Conservation (phyloP, 2,797 vertebrate genomes). For the Microctenopoma lineatum region DNA sequence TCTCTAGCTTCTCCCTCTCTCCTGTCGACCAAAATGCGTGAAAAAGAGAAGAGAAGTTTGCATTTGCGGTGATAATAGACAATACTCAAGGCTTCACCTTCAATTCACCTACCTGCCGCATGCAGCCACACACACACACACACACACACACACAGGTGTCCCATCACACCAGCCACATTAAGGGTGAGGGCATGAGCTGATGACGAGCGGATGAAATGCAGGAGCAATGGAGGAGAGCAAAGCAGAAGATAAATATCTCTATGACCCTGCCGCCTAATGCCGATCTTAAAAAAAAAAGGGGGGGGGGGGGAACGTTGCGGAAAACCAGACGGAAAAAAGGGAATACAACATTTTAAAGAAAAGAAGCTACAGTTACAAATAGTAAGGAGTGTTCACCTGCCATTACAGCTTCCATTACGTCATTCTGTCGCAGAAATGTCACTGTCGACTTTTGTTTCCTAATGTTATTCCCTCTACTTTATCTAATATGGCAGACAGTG, state of each 20-base stretch:
- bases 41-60: background rate
- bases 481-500: too few species aligned
- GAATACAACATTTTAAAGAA: background rate
- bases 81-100: conserved; percentile 40
- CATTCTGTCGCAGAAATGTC: background rate
- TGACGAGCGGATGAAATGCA: background rate
- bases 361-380: background rate
- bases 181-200: conserved; percentile 1
- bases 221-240: background rate
- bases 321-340: background rate
- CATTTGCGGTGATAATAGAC: background rate
- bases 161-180: conserved; percentile 18
- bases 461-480: too few species aligned
- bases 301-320: background rate
- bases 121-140: too few species aligned
- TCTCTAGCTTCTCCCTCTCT: too few species aligned
- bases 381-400: background rate
- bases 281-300: background rate
- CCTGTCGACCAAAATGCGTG: background rate
- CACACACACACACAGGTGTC: background rate
- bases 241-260: conserved; percentile 25
- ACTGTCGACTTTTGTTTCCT: too few species aligned
- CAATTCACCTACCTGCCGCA: conserved; percentile 13
- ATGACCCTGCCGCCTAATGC: conserved; percentile 21
- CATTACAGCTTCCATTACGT: background rate